Percentiles rank a stretch among this genome's conserved stretches.
Conservation (phyloP, 2,888 invertebrate species). For the Zygothrica quintamaculata region DNA sequence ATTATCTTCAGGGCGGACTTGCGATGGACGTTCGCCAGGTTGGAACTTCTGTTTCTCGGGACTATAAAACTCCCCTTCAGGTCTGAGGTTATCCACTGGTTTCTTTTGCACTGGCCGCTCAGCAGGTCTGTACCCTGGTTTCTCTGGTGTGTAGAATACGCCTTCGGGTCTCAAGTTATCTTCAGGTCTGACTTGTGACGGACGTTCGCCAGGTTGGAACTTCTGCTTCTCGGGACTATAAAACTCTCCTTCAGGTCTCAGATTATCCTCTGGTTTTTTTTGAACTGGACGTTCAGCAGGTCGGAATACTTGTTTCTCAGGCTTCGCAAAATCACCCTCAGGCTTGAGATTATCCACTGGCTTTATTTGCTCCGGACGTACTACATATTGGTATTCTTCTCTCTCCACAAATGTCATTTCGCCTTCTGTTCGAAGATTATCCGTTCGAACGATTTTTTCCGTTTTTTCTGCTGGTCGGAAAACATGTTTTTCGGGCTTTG, state of each 20-base stretch:
- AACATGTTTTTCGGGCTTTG: no score
- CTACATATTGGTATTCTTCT: no score
- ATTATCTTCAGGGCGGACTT: slow-evolving; percentile 85
- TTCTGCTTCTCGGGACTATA: slow-evolving; percentile 84
- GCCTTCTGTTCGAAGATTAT: no score
- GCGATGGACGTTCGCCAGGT: slow-evolving; percentile 85
- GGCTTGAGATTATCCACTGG: no score
- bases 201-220: no score
- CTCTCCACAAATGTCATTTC: no score
- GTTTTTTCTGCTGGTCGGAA: no score
- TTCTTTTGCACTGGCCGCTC: slow-evolving; percentile 85
- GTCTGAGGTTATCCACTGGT: slow-evolving; percentile 86
- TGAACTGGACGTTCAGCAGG: slow-evolving; percentile 84
- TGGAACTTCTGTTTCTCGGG: slow-evolving; percentile 84
- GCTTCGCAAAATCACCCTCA: slow-evolving; percentile 86
- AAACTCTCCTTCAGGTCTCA: slow-evolving; percentile 86
- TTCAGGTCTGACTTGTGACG: no score
- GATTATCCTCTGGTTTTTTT: slow-evolving; percentile 46
- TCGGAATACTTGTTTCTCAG: slow-evolving; percentile 85
- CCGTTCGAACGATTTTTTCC: no score
- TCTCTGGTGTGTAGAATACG: no score
- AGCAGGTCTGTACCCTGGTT: slow-evolving; percentile 81
- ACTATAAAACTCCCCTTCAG: slow-evolving; percentile 86
- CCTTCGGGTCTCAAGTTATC: no score
- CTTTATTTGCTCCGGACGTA: no score